These are phyloP conservation scores for Drosophila subquinaria DNA, from an alignment of 2,888 invertebrate genomes.

Conservation along the genomic window DNA sequence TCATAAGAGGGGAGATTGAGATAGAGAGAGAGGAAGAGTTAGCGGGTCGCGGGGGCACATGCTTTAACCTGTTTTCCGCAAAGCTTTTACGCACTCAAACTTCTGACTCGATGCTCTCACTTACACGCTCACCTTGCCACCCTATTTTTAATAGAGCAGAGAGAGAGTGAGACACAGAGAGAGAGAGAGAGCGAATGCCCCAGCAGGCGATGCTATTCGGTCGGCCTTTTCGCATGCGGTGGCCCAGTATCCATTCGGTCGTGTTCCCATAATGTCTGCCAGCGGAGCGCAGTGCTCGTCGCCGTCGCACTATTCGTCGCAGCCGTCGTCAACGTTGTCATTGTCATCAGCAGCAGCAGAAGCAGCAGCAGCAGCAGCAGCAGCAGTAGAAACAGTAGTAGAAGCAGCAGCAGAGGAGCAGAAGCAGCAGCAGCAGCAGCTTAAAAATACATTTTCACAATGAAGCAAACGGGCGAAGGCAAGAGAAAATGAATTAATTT, in stretches of 20 bases:
- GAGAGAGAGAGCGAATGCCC: slow-evolving; percentile 28
- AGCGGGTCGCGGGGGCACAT: slow-evolving; percentile 56
- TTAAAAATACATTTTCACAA: slow-evolving; percentile 81
- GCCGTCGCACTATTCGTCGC: slow-evolving; percentile 68
- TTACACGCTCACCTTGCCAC: slow-evolving; percentile 59
- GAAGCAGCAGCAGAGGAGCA: slow-evolving; percentile 36
- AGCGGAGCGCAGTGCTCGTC: slow-evolving; percentile 72
- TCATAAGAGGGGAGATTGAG: background rate
- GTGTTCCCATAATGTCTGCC: slow-evolving; percentile 85
- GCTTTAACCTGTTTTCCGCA: slow-evolving; percentile 79
- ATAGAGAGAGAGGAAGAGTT: slow-evolving; percentile 19
- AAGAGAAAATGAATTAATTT: slow-evolving; percentile 61
- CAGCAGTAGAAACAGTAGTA: slow-evolving; percentile 42
- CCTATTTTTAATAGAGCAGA: slow-evolving; percentile 58
- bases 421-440: slow-evolving; percentile 67
- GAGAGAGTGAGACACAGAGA: slow-evolving; percentile 1
- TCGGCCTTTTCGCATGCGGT: slow-evolving; percentile 65
- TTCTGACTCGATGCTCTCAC: slow-evolving; percentile 31
- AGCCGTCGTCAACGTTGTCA: slow-evolving; percentile 79
- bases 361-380: slow-evolving; percentile 48
- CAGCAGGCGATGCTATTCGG: slow-evolving; percentile 56
- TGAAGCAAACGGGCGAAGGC: slow-evolving; percentile 76
- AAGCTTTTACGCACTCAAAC: slow-evolving; percentile 76
- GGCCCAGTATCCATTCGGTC: slow-evolving; percentile 86
- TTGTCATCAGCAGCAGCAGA: slow-evolving; percentile 65